phyloP scores from a whole-genome alignment of 92 coral and sea anemone genomes.

The Palythoa grandiflora region DNA sequence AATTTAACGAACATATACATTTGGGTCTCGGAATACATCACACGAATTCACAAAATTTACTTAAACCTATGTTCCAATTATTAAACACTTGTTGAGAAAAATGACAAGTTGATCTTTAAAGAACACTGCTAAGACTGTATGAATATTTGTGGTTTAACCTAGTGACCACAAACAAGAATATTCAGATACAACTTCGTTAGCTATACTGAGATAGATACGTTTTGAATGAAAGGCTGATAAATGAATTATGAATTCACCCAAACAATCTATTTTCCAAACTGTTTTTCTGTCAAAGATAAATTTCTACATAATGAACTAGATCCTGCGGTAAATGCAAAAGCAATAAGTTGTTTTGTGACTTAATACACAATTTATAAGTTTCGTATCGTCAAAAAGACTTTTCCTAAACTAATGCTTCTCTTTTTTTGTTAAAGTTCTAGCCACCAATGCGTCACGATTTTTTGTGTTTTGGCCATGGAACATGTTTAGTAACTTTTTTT shows the following conservation, averaged over 20 bases:
- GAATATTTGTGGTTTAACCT: slow-evolving; percentile 32
- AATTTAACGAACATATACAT: not conserved
- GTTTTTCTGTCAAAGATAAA: not conserved
- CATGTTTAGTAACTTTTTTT: too few relatives aligned
- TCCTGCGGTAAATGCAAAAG: not conserved
- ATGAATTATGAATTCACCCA: not conserved
- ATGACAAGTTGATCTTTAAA: slow-evolving; percentile 9
- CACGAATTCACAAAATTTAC: not conserved
- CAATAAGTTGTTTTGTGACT: too few relatives aligned
- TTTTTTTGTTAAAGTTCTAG: not conserved
- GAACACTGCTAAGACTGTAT: not conserved
- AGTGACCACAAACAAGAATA: not conserved
- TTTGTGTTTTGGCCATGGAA: too few relatives aligned
- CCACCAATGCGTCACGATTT: not conserved
- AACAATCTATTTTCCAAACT: not conserved
- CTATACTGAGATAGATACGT: not conserved
- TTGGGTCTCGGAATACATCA: not conserved
- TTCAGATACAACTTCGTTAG: not conserved
- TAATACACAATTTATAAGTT: not conserved
- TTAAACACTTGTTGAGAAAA: slow-evolving; percentile 13
- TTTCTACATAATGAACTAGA: not conserved
- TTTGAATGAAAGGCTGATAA: not conserved
- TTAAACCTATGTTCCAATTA: not conserved
- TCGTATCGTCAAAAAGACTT: not conserved
- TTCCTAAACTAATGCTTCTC: not conserved